A percentile compares a stretch with the other conserved stretches of the same genome.
These are phyloP conservation scores for Montipora capricornis DNA, from an alignment of 64 coral and sea anemone genomes.

Conservation along the genomic window DNA sequence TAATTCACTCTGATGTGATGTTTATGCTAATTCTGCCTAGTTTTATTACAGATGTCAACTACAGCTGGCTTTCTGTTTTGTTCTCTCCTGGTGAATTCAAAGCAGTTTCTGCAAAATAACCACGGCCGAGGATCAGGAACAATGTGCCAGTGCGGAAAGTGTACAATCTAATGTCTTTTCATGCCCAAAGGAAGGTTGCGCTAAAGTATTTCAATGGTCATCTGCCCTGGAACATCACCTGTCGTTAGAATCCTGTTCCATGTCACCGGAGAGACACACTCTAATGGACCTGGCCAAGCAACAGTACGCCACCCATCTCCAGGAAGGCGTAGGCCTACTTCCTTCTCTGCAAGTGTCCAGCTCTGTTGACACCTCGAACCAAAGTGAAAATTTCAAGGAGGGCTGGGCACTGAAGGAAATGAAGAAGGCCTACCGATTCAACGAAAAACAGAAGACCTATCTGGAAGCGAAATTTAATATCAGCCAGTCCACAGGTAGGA, in stretches of 20 bases:
- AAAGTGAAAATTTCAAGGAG: neutral
- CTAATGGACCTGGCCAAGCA: constrained; percentile 51
- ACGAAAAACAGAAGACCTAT: constrained; percentile 50
- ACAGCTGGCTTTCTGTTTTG: constrained; percentile 30
- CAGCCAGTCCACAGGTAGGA: constrained; percentile 47
- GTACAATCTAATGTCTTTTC: neutral
- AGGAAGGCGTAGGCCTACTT: constrained; percentile 59
- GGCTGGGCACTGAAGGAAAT: constrained; percentile 55
- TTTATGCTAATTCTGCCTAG: neutral
- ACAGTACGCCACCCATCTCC: constrained; percentile 20
- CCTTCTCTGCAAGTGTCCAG: neutral
- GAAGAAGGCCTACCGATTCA: constrained; percentile 52
- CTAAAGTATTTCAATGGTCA: constrained; percentile 23
- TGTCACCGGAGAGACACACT: constrained; percentile 8
- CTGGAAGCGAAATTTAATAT: constrained; percentile 63
- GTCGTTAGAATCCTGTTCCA: constrained; percentile 29
- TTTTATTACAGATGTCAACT: constrained; percentile 35
- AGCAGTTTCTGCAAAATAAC: neutral
- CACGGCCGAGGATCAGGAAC: neutral
- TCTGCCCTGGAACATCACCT: constrained; percentile 56
- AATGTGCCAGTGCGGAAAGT: neutral
- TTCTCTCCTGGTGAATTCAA: constrained; percentile 57
- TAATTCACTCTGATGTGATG: neutral
- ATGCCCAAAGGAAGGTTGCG: constrained; percentile 46
- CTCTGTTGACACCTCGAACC: neutral